Evolutionary conservation across 2,797 vertebrate species (phyloP).

Genomic region (Trichosurus vulpecula): DNA sequence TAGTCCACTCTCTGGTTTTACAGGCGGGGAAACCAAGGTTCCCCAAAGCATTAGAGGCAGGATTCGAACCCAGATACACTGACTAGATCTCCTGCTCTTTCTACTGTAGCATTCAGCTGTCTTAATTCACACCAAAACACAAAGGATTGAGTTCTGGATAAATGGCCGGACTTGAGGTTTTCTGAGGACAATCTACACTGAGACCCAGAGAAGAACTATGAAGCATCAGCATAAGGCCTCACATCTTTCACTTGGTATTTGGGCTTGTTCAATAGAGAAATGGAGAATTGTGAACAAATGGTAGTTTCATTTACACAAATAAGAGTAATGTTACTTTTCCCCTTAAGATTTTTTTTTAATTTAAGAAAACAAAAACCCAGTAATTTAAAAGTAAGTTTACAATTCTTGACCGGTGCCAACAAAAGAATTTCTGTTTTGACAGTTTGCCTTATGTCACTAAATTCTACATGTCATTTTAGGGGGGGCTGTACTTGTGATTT

Average conservation of each 20-base stretch:
- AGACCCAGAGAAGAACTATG: not conserved
- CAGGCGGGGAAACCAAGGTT: not conserved
- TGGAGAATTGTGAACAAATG: not conserved
- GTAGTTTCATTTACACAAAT: not conserved
- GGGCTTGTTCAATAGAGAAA: not conserved
- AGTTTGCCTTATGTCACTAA: not conserved
- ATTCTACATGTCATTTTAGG: not conserved
- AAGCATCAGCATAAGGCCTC: not conserved
- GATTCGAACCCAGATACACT: not conserved
- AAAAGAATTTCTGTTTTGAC: not conserved
- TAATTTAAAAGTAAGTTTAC: not conserved
- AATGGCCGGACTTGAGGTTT: conserved; percentile 55
- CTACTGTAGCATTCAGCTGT: not conserved
- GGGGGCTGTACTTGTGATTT: not conserved
- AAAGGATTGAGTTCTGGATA: conserved; percentile 68
- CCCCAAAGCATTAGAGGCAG: not conserved
- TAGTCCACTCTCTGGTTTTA: not conserved
- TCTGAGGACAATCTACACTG: conserved; percentile 67
- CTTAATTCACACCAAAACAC: not conserved
- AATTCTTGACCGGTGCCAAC: not conserved
- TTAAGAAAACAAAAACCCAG: conserved; percentile 14
- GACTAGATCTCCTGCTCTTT: not conserved
- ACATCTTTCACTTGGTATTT: not conserved
- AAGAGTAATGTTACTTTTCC: not conserved
- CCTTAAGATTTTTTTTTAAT: not conserved